A percentile compares a stretch with the other conserved stretches of the same genome.
Evolutionary conservation across 1,140 invertebrate species (phyloP).

Genomic region (Pogonognathellus flavescens): DNA sequence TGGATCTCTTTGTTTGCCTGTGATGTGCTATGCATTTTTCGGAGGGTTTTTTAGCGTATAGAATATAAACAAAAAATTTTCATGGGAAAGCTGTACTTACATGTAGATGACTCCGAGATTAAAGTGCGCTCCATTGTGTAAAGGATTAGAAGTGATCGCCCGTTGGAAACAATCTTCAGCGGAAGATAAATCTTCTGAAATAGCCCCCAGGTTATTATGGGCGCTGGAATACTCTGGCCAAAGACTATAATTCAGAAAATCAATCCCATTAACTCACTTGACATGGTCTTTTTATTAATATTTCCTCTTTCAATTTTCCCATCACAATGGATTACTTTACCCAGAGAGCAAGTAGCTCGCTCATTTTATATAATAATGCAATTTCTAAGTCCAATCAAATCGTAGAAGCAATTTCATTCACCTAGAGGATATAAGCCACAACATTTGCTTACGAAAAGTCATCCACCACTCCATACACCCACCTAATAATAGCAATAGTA

Average conservation of each 20-base stretch:
- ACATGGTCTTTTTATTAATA: background rate
- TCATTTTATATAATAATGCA: background rate
- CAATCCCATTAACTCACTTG: constrained; percentile 42
- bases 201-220: constrained; percentile 89
- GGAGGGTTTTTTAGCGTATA: too few species aligned
- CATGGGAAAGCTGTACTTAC: constrained; percentile 72
- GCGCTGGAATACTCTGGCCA: constrained; percentile 90
- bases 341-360: background rate
- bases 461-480: too few species aligned
- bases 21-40: too few species aligned
- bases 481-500: too few species aligned
- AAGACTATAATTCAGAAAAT: constrained; percentile 74
- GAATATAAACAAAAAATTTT: background rate
- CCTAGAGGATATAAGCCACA: too few species aligned
- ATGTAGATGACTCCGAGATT: constrained; percentile 88
- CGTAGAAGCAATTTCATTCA: too few species aligned
- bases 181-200: constrained; percentile 75
- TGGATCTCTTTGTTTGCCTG: too few species aligned
- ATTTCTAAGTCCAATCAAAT: too few species aligned
- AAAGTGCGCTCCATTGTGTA: constrained; percentile 87
- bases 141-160: constrained; percentile 81
- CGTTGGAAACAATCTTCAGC: constrained; percentile 84
- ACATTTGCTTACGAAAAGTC: too few species aligned
- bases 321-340: background rate
- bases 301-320: background rate